Conservation (phyloP, 2,888 invertebrate species). For the Trilocha varians region DNA sequence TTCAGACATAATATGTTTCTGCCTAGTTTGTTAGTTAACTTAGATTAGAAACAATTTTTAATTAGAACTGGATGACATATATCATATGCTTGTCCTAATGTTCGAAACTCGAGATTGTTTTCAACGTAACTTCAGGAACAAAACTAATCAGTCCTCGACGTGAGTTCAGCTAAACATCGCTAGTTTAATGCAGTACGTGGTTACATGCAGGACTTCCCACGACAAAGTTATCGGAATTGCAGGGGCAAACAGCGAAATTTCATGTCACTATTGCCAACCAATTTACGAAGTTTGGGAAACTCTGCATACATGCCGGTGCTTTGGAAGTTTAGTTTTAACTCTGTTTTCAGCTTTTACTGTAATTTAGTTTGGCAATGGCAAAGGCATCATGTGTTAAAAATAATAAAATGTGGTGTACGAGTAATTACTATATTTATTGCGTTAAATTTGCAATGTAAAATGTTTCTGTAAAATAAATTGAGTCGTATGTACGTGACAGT, state of each 20-base stretch:
- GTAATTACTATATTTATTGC: too few relatives aligned
- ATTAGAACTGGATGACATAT: too few relatives aligned
- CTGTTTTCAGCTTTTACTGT: too few relatives aligned
- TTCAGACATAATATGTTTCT: too few relatives aligned
- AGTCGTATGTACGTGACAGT: background rate
- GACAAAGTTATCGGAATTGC: conserved; percentile 1
- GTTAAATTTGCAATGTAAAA: too few relatives aligned
- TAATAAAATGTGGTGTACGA: too few relatives aligned
- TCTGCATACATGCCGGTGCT: background rate
- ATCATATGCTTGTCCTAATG: background rate
- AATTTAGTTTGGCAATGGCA: too few relatives aligned
- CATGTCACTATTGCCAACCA: background rate
- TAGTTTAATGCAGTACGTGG: background rate
- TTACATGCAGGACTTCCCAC: background rate
- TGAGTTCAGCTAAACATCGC: background rate
- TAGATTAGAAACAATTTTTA: background rate
- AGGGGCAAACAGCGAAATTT: conserved; percentile 1
- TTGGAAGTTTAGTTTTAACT: too few relatives aligned
- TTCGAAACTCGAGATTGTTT: background rate
- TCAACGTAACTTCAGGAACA: background rate
- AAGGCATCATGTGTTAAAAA: too few relatives aligned
- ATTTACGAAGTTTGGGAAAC: background rate
- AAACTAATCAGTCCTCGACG: background rate
- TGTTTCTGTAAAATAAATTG: too few relatives aligned
- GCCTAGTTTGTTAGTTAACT: too few relatives aligned